Percentiles rank a stretch among this genome's conserved stretches.
Evolutionary conservation across 1,140 invertebrate species (phyloP).

Genomic region (Cotesia vestalis): DNA sequence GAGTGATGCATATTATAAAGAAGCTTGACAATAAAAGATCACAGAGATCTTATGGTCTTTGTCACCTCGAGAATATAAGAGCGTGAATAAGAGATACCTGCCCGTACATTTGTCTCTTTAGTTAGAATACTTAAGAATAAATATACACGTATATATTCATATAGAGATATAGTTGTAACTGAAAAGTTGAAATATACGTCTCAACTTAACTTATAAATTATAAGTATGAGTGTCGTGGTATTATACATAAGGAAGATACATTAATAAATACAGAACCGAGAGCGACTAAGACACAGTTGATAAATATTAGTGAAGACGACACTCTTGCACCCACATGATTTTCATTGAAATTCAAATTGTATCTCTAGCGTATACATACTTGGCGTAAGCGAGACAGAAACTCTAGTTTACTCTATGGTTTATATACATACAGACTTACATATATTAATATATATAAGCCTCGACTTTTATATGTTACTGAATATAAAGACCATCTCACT

Average conservation of each 20-base stretch:
- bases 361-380: conserved; percentile 34
- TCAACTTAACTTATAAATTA: conserved; percentile 1
- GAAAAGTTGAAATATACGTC: conserved; percentile 3
- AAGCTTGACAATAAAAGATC: conserved; percentile 12
- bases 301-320: conserved; percentile 38
- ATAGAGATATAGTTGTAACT: no score
- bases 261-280: neutral
- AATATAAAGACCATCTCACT: no score
- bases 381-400: conserved; percentile 8
- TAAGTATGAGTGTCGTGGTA: no score
- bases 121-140: no score
- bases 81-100: conserved; percentile 9
- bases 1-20: conserved; percentile 16
- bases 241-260: neutral
- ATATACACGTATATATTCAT: no score
- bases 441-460: no score
- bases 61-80: conserved; percentile 14
- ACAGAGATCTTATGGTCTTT: conserved; percentile 5
- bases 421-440: no score
- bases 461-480: no score
- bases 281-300: conserved; percentile 28
- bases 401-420: neutral
- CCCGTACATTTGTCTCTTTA: conserved; percentile 11
- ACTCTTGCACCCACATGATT: conserved; percentile 44
- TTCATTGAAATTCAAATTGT: conserved; percentile 64